Percentiles rank a stretch among this genome's conserved stretches.
Evolutionary conservation across 2,113 vertebrate species (phyloP).

Genomic region (Odocoileus virginianus): DNA sequence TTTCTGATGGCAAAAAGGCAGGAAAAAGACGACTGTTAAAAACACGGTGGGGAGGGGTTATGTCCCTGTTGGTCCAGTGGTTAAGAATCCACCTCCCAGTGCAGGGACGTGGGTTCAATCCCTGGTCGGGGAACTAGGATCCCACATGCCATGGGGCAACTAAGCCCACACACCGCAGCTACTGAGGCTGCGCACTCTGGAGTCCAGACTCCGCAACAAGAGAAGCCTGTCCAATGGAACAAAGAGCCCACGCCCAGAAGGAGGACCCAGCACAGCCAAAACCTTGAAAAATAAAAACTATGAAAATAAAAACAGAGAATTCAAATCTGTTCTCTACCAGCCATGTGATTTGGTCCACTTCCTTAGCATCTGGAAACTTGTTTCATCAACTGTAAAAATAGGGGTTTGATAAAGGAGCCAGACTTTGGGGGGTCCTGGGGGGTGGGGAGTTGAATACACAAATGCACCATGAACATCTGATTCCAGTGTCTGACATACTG

Average conservation of each 20-base stretch:
- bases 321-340: neutral
- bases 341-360: accelerated
- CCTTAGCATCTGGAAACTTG: neutral
- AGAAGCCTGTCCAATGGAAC: neutral
- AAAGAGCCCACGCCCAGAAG: neutral
- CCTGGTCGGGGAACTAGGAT: neutral
- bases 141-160: neutral
- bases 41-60: neutral
- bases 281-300: neutral
- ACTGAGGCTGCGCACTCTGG: neutral
- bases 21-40: neutral
- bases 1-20: neutral
- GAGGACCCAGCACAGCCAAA: neutral
- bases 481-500: accelerated
- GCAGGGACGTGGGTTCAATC: neutral
- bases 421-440: accelerated
- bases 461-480: accelerated
- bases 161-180: neutral
- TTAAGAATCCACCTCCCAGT: neutral
- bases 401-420: accelerated
- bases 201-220: neutral
- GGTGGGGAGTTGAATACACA: neutral
- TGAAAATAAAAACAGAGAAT: neutral
- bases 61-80: neutral
- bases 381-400: neutral